Base-by-base conservation (phyloP, 2,888 invertebrate species). In the Apotomis betuletana region DNA sequence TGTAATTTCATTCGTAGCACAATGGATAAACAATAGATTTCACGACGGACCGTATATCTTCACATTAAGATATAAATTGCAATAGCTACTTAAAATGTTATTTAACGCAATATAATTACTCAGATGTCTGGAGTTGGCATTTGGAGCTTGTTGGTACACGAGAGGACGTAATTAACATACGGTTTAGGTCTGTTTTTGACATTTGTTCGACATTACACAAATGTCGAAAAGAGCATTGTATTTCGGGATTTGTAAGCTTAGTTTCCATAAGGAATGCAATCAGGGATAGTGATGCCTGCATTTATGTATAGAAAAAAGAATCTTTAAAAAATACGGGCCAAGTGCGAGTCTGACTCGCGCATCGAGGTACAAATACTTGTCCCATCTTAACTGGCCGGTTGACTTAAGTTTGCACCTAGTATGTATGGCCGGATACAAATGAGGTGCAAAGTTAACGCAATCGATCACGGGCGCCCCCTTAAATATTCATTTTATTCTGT, bases 151-250 rank as follows among this genome's bases (percentile, higher is more conserved):
- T 54, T 63, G 49, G 49, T 49, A 69, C 65, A 67, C 54, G 46
- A 63, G 67, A 72, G 58, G 63, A 72, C 58, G 46, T 72, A 63
- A 63, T 72, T 62, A 68, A 52, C 68, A 68, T 72, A 59, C 8
- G 38, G 8, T 67, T 62, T 13, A 38, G 67, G 13, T 59, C 41
- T 12, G 52, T 63, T 38, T 63, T 51, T 63, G 44, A 27, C 62
- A 54, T 71, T 67, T 46, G 52, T 62, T 49, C 12, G 36, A 49
- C 13, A 38, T 57, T 65, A 46, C 46, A 57, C 57, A 27, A 36
- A 36, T 57, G 44, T 46, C 57, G 46, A 57, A 65, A 65, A 46
- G 65, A 54, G 12, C 12, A 2, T 10, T 6, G 15, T 13, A 8
- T 5, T 41, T 44, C n/a, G 12, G 3, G 57, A 51, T 49, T 12